Base-by-base conservation (phyloP, 2,888 invertebrate species). In the Macrosiphum euphorbiae region DNA sequence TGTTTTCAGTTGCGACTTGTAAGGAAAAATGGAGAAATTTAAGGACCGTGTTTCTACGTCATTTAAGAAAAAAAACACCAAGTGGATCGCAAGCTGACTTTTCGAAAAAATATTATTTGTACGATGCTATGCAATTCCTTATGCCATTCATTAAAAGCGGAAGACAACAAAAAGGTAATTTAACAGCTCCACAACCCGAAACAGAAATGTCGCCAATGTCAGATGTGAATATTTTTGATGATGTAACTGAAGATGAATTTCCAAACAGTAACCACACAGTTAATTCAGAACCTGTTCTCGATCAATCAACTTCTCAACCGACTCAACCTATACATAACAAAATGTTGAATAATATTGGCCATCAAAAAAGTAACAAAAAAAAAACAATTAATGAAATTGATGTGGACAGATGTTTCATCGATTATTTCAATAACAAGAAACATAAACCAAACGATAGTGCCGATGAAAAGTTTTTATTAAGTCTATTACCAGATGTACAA, bases 11-110 rank as follows among this genome's bases (percentile, higher is more conserved):
- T 50, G 50, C 88, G 20, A n/a, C 41, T 88, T 88, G 88, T 88
- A 88, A 88, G 41, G 88, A 88, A 55, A 52, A 58, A 88, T 88
- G 88, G 88, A 88, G 58, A 88, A 88, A 88, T 58, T 88, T 88
- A 88, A 88, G 88, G 58, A 58, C 55, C 4, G 52, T 41, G 35
- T 88, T 55, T 55, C 52, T 58, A 52, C 88, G 88, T 58, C 88
- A 88, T 88, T 88, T 55, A 88, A 88, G 41, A n/a, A 58, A 90
- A 90, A 58, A 44, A 90, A 67, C 58, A 67, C 67, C 90, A 0
- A 67, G 58, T 90, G 50, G 86, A 86, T 44, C 94, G 87, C 92
- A 94, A 85, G 94, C 93, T 91, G 87, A 87, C 26, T 87, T 87
- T 87, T 87, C 87, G n/a, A 90, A 90, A 90, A 94, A 94, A 87